Evolutionary conservation across 2,888 invertebrate species (phyloP), one percentile per base, ranked within the genome.

Genomic region (Tiphia femorata): DNA sequence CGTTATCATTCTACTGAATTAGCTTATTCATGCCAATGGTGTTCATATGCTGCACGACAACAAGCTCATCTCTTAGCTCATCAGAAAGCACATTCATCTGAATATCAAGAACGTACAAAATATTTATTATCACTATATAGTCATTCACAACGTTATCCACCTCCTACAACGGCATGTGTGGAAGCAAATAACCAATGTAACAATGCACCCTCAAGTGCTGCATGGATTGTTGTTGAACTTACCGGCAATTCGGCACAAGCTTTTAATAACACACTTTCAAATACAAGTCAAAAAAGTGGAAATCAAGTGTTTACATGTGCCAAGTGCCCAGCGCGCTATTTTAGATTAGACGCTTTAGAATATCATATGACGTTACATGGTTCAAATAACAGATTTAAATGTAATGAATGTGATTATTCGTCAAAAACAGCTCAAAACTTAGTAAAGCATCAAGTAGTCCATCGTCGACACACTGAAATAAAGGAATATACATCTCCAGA

Each of bases 71-170:
- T 95, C 23, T 82, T 86, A 35, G 86, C 90, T 0, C 95, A 95
- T 79, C 85, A 86, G 16, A 86, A 86, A 64, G 92, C 94, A 0
- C 95, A 95, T 77, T 89, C 91, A 0, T 87, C 88, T 40, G 92
- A 92, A 73, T 94, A 95, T 80, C 91, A 93, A 78, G 90, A 92
- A 21, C 89, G 91, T 77, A 91, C 92, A 5, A 89, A 89, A 75
- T 87, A 89, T 75, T 84, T 93, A 14, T 87, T 90, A 64, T 87
- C 87, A 29, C 85, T 89, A 62, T 91, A 92, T 74, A 87, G 87
- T 27, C 86, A 88, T 23, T 90, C 91, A 67, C 84, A 88, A 0
- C 85, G 88, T 29, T 88, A 90, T 76, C 88, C 88, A 42, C 89
- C 90, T 54, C 93, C 92, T 5, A 85, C 87, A 54, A 83, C 85